Percentiles rank a stretch among this genome's conserved stretches.
phyloP scores from a whole-genome alignment of 2,797 vertebrate species.

The Australoheros facetus region DNA sequence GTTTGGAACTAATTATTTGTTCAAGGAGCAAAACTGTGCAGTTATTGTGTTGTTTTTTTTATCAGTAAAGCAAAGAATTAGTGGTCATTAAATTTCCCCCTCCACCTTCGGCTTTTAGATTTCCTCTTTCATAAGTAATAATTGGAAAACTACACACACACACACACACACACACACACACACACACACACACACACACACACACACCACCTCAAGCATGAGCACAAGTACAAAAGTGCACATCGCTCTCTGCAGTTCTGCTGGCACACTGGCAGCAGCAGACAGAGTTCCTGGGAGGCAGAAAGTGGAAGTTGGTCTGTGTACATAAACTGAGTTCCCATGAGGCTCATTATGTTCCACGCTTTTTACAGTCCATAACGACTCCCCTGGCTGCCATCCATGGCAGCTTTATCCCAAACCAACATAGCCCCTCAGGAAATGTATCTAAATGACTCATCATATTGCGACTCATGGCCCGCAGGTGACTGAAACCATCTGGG shows the following conservation, averaged over 20 bases:
- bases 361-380: constrained; percentile 31
- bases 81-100: background rate
- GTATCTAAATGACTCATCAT: constrained; percentile 50
- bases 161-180: background rate
- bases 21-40: background rate
- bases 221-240: constrained; percentile 2
- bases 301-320: constrained; percentile 32
- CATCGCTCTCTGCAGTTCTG: constrained; percentile 1
- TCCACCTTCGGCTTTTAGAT: background rate
- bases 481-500: constrained; percentile 57
- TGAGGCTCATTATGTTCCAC: constrained; percentile 67
- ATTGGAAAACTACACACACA: background rate
- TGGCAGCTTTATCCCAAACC: constrained; percentile 37
- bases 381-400: constrained; percentile 45
- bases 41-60: background rate
- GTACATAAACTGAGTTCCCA: constrained; percentile 54
- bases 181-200: background rate
- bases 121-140: background rate
- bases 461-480: constrained; percentile 26
- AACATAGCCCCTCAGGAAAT: constrained; percentile 27
- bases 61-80: background rate
- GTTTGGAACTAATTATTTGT: background rate
- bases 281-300: constrained; percentile 26
- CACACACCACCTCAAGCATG: background rate
- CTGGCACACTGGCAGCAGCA: constrained; percentile 23